These are phyloP conservation scores for Actias luna DNA, from an alignment of 2,888 invertebrate species.

Conservation along the genomic window DNA sequence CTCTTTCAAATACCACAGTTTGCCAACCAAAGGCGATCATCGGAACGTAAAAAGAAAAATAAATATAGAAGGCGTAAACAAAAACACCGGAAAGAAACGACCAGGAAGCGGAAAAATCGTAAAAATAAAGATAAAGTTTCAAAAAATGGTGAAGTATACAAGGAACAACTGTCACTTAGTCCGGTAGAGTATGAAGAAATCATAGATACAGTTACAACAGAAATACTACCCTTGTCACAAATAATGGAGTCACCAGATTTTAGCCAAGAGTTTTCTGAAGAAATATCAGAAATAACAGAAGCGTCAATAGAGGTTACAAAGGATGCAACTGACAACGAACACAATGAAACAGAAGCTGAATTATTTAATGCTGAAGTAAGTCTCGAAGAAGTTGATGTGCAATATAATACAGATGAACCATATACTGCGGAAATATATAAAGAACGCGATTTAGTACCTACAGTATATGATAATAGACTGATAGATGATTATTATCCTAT, in stretches of 20 bases:
- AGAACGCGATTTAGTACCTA: constrained; percentile 37
- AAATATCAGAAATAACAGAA: constrained; percentile 1
- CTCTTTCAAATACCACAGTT: constrained; percentile 27
- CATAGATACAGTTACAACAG: background rate
- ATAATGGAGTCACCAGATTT: background rate
- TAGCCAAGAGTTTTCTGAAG: background rate
- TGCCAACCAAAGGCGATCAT: constrained; percentile 15
- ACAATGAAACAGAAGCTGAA: background rate
- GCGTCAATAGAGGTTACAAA: background rate
- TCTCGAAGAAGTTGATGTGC: constrained; percentile 18
- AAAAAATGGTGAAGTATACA: constrained; percentile 11
- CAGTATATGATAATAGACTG: constrained; percentile 38
- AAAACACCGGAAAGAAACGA: constrained; percentile 12
- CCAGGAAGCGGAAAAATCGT: background rate
- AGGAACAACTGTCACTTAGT: background rate
- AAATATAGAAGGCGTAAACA: constrained; percentile 16
- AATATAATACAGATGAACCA: constrained; percentile 23
- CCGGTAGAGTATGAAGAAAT: background rate
- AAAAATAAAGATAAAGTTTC: constrained; percentile 5
- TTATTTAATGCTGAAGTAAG: background rate
- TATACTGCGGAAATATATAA: constrained; percentile 32
- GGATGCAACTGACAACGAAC: background rate
- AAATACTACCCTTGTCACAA: background rate
- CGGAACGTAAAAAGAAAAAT: constrained; percentile 14
- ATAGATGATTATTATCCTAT: constrained; percentile 65